Conservation (phyloP, 2,797 vertebrate species). For the Parotocinclus haroldoi region DNA sequence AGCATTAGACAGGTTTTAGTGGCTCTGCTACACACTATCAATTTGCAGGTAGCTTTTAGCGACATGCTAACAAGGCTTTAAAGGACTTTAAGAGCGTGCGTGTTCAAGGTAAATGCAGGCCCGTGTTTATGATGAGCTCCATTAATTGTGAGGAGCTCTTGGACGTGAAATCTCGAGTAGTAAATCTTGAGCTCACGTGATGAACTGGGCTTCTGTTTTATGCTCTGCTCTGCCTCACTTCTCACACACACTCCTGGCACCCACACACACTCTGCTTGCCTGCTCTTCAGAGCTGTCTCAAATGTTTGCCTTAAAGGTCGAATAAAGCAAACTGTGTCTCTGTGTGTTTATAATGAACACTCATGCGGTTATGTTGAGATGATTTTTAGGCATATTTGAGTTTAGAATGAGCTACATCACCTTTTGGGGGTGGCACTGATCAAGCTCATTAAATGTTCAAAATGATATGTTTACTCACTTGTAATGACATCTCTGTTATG, state of each 20-base stretch:
- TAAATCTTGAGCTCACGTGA: constrained; percentile 38
- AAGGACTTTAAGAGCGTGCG: constrained; percentile 38
- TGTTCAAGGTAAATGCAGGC: constrained; percentile 45
- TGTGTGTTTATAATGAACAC: constrained; percentile 47
- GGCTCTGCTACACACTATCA: constrained; percentile 18
- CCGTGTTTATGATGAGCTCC: constrained; percentile 49
- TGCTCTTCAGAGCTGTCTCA: constrained; percentile 27
- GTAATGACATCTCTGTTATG: constrained; percentile 7
- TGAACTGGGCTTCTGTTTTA: constrained; percentile 45
- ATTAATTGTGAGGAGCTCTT: constrained; percentile 48
- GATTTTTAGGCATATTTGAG: constrained; percentile 37
- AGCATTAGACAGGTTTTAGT: constrained; percentile 31
- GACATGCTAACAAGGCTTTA: constrained; percentile 40
- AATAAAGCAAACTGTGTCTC: constrained; percentile 34
- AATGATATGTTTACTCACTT: not conserved
- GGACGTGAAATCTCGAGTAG: constrained; percentile 29
- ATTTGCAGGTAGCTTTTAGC: constrained; percentile 43
- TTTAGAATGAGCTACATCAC: constrained; percentile 25
- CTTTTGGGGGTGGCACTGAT: not conserved
- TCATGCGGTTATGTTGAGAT: constrained; percentile 2
- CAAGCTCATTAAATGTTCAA: not conserved
- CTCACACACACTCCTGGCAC: constrained; percentile 7
- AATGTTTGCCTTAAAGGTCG: constrained; percentile 35
- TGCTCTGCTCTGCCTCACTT: constrained; percentile 15
- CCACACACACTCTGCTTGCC: constrained; percentile 13